These are phyloP conservation scores for Chymomyza fuscimana DNA, from an alignment of 2,888 invertebrate species.

Conservation along the genomic window DNA sequence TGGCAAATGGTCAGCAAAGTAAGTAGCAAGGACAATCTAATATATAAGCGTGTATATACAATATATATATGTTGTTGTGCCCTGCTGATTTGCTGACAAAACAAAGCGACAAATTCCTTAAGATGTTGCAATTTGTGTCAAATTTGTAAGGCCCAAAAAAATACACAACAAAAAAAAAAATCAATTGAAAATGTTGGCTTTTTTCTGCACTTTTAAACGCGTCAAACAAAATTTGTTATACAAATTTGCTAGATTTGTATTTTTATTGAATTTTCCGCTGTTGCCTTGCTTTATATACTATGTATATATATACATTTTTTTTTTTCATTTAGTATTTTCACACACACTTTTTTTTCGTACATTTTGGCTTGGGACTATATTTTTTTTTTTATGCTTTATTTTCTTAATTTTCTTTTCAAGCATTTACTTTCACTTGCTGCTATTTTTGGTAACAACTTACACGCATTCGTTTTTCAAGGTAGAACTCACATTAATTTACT, in stretches of 20 bases:
- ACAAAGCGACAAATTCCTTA: background rate
- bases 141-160: background rate
- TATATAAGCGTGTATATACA: background rate
- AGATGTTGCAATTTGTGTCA: background rate
- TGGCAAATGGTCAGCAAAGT: slow-evolving; percentile 3
- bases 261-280: slow-evolving; percentile 35
- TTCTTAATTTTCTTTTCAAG: background rate
- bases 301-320: slow-evolving; percentile 19
- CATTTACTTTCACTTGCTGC: slow-evolving; percentile 5
- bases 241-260: slow-evolving; percentile 31
- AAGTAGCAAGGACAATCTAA: background rate
- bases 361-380: slow-evolving; percentile 15
- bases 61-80: background rate
- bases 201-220: slow-evolving; percentile 71
- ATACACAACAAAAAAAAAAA: slow-evolving; percentile 44
- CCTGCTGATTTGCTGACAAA: background rate
- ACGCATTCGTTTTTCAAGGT: slow-evolving; percentile 41
- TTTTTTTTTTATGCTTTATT: slow-evolving; percentile 7
- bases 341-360: slow-evolving; percentile 26
- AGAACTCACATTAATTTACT: slow-evolving; percentile 27
- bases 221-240: slow-evolving; percentile 54
- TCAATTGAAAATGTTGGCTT: slow-evolving; percentile 66
- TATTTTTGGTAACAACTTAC: slow-evolving; percentile 11
- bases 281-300: background rate
- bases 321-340: slow-evolving; percentile 22